A percentile compares a stretch with the other conserved stretches of the same genome.
These are phyloP conservation scores for Cataglyphis cursor DNA, from an alignment of 2,888 invertebrate genomes.

Conservation along the genomic window DNA sequence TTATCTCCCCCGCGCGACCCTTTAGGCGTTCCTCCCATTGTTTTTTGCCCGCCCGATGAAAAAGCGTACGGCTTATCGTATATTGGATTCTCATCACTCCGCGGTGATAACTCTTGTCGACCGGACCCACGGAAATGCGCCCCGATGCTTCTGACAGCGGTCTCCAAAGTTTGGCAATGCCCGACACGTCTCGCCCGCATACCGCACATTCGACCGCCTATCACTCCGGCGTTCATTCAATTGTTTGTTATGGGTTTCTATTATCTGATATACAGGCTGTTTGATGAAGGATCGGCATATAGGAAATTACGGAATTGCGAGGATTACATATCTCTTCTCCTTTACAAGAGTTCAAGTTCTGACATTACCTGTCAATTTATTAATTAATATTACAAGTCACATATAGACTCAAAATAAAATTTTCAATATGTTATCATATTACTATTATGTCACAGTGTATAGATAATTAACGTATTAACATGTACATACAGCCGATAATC, in stretches of 20 bases:
- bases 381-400: not conserved
- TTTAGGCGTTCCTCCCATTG: slow-evolving; percentile 38
- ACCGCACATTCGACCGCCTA: slow-evolving; percentile 41
- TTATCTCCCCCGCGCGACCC: slow-evolving; percentile 49
- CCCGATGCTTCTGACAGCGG: slow-evolving; percentile 51
- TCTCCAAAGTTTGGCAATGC: slow-evolving; percentile 50
- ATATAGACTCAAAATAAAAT: not conserved
- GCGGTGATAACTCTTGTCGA: slow-evolving; percentile 49
- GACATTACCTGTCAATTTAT: not conserved
- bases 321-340: not conserved
- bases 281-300: not conserved
- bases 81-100: slow-evolving; percentile 48
- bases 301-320: slow-evolving; percentile 9
- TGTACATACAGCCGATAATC: not conserved
- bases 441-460: not conserved
- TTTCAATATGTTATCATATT: not conserved
- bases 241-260: slow-evolving; percentile 49
- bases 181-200: slow-evolving; percentile 53
- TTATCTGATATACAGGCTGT: slow-evolving; percentile 40
- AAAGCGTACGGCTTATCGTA: slow-evolving; percentile 51
- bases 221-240: slow-evolving; percentile 43
- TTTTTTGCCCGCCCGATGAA: slow-evolving; percentile 35
- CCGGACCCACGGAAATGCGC: slow-evolving; percentile 34
- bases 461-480: not conserved
- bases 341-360: not conserved